Base-by-base conservation (phyloP, 2,113 vertebrate genomes). In the Brachirus orientalis region DNA sequence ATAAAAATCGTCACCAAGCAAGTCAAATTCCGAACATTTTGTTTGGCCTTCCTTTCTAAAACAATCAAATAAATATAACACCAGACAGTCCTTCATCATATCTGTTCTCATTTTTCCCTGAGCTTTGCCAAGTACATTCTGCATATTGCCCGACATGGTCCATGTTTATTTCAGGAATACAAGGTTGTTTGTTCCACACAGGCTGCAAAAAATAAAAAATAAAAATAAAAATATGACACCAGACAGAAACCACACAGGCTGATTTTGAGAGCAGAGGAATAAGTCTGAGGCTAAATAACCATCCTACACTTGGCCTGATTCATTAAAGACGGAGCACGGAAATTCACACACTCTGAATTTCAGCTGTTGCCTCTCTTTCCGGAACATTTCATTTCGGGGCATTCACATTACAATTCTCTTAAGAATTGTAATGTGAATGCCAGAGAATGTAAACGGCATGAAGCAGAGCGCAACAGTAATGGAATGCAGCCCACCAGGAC, bases 361-460 rank as follows among this genome's bases (percentile, higher is more conserved):
- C n/a, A n/a, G n/a, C n/a, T n/a, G n/a, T n/a, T n/a, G n/a, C n/a
- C n/a, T n/a, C n/a, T n/a, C n/a, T n/a, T n/a, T n/a, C n/a, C n/a
- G n/a, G n/a, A n/a, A n/a, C n/a, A n/a, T 81, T 70, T 86, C 76
- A 88, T 88, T 88, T 87, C 47, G n/a, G 72, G 46, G 65, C 61
- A 45, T 82, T 75, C 68, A 73, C 65, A 80, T 68, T 70, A 77
- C 52, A 67, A 43, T 75, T 65, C 79, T 72, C n/a, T n/a, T n/a
- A n/a, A n/a, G n/a, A n/a, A n/a, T n/a, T n/a, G n/a, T 36, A 67
- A 79, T 48, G n/a, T n/a, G n/a, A n/a, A 70, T 80, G 76, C 59
- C 56, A 0, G 6, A 59, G 54, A 80, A 75, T 36, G 38, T 47
- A 77, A 83, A 82, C 69, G 75, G 46, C 69, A 69, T 47, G 48